Conservation (phyloP, 2,113 vertebrate genomes). For the human region GRCh38 chr1:150149501-150150000, state of each 20-base stretch:
- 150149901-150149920: conserved; percentile 53
- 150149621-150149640: background rate
- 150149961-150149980: conserved; percentile 41
- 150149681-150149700: background rate
- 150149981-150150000: conserved; percentile 67
- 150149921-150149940: conserved; percentile 59
- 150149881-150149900: conserved; percentile 86
- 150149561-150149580: background rate
- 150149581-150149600: background rate
- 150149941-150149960: conserved; percentile 36
- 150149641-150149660: background rate
- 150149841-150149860: conserved; percentile 79
- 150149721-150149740: background rate
- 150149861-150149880: conserved; percentile 83
- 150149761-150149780: background rate
- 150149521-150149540: background rate
- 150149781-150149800: conserved; percentile 75
- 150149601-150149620: background rate
- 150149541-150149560: background rate
- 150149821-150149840: conserved; percentile 66
- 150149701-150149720: background rate
- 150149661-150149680: background rate
- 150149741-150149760: background rate
- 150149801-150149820: conserved; percentile 71
- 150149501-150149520: background rate